phyloP scores from a whole-genome alignment of 2,888 invertebrate species.

The Phengaris alcon region DNA sequence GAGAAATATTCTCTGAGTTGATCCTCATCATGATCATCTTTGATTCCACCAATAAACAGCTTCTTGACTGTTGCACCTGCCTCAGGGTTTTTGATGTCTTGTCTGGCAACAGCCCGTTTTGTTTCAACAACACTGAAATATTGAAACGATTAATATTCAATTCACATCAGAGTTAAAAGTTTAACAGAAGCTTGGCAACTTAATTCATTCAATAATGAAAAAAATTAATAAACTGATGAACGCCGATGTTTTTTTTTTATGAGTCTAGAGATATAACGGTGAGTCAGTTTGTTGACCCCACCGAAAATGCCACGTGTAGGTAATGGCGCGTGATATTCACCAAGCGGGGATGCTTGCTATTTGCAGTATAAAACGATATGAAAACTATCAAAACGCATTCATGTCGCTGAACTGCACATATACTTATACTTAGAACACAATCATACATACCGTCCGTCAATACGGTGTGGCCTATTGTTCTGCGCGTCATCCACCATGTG shows the following conservation, averaged over 20 bases:
- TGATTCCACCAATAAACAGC: conserved; percentile 95
- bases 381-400: conserved; percentile 54
- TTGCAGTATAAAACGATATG: conserved; percentile 72
- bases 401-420: conserved; percentile 72
- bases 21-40: conserved; percentile 95
- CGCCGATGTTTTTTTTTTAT: too few species aligned
- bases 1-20: conserved; percentile 91
- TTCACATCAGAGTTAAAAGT: not conserved
- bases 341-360: conserved; percentile 63
- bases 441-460: conserved; percentile 86
- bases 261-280: not conserved
- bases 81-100: conserved; percentile 94
- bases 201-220: too few species aligned
- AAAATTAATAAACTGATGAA: too few species aligned
- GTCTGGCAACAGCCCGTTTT: conserved; percentile 96
- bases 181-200: too few species aligned
- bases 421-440: conserved; percentile 7
- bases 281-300: conserved; percentile 55
- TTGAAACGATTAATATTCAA: not conserved
- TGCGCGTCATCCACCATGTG: conserved; percentile 99
- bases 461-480: conserved; percentile 91
- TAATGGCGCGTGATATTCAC: conserved; percentile 62
- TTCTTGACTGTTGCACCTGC: conserved; percentile 96
- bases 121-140: conserved; percentile 91
- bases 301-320: conserved; percentile 71